Base-by-base conservation (phyloP, 2,797 vertebrate genomes). In the Enteromius mattozi region DNA sequence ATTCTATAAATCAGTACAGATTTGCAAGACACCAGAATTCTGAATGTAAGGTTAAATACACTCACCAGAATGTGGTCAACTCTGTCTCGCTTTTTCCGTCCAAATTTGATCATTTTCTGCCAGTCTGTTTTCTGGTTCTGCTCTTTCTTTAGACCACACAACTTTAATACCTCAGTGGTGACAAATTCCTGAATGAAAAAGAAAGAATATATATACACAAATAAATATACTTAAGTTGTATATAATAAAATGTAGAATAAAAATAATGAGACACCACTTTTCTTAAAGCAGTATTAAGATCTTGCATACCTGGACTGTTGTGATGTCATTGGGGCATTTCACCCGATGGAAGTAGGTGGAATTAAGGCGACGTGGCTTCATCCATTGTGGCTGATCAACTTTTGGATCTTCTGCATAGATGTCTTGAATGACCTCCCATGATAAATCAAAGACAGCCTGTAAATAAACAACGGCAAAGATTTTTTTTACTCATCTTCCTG, bases 101-200 rank as follows among this genome's bases (percentile, higher is more conserved):
- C 98, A 89, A 99, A 99, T 93, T 99, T 99, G 86, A 99, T 96
- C 97, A 98, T 99, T 92, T 98, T 99, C 92, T 99, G 98, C 97
- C 98, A 99, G 93, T 99, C 98, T 9, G 95, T 97, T 94, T 97
- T 98, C 89, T 97, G 96, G 93, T 92, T 96, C 77, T 95, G 91
- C 70, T 98, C 97, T 80, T 97, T 97, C 88, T 92, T 95, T 85
- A 99, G 93, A 89, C 96, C 94, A 21, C 96, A 96, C 72, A 99
- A 84, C 89, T 97, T 97, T 85, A 99, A 92, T 27, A 99, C 96
- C 94, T 99, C 97, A 30, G 94, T 86, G 83, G 96, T 90, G 89
- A 99, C 94, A 89, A 97, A 98, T 4, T 92, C 92, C 95, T 96
- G 89, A 35, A 80, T 12, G 42, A 45, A 45, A 45, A 45, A 45